Percentiles rank a stretch among this genome's conserved stretches.
Evolutionary conservation across 2,113 vertebrate genomes (phyloP).

Genomic region (Cyphomyrus plagiostoma): DNA sequence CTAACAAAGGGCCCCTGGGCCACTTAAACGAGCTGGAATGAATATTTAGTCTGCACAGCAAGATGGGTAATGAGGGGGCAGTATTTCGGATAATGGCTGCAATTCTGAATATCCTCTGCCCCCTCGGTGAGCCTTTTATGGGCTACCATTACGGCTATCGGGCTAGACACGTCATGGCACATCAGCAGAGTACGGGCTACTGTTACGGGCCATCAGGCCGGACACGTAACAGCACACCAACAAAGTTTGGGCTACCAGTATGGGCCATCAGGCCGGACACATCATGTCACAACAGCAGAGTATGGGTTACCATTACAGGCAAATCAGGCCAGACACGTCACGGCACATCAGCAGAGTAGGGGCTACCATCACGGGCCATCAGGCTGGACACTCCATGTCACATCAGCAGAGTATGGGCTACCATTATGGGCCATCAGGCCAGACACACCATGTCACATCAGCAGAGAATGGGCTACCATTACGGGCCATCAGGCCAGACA

Average conservation of each 20-base stretch:
- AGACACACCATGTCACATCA: too few relatives aligned
- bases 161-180: slow-evolving; percentile 15
- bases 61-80: not conserved
- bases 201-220: slow-evolving; percentile 5
- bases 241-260: not conserved
- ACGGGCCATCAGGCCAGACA: too few relatives aligned
- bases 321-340: not conserved
- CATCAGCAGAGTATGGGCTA: too few relatives aligned
- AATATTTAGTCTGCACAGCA: not conserved
- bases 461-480: too few relatives aligned
- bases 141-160: not conserved
- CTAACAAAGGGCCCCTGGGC: not conserved
- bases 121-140: slow-evolving; percentile 4
- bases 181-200: not conserved
- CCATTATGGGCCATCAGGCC: too few relatives aligned
- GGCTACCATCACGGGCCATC: too few relatives aligned
- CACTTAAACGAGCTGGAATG: not conserved
- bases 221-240: slow-evolving; percentile 1
- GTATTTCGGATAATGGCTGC: slow-evolving; percentile 22
- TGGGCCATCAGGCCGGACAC: not conserved
- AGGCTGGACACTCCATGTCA: accelerated
- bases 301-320: not conserved
- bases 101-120: slow-evolving; percentile 14
- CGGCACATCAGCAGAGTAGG: slow-evolving; percentile 3
- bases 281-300: slow-evolving; percentile 14